Evolutionary conservation across 2,113 vertebrate genomes (phyloP), one percentile per base, ranked within the genome.

Genomic region (Entomyzon cyanotis): DNA sequence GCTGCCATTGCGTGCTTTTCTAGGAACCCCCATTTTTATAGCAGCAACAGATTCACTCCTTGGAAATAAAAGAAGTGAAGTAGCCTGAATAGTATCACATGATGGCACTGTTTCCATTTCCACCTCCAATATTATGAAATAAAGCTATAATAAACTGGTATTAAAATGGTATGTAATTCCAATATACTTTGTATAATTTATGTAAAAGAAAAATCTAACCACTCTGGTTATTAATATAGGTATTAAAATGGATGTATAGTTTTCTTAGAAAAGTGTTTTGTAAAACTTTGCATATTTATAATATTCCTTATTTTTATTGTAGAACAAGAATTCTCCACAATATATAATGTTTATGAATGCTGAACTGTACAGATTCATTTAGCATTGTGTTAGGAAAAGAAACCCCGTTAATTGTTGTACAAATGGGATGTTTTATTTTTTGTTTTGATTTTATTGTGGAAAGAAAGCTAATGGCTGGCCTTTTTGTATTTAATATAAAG

Each of bases 71-170:
- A 97, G 91, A 97, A 98, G 97, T 98, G 97, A 99, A 98, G 98
- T 98, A 98, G 98, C 98, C 98, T 99, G 97, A 97, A 98, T 99
- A 98, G 98, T 98, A 99, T 99, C 99, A 99, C 99, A 99, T 99
- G 99, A 99, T 99, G 99, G 99, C 99, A 99, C 98, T 99, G 99
- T 99, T 99, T 99, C 99, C 99, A 99, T 99, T 98, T 98, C 98
- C 98, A 98, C 97, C 97, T 97, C 94, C 96, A 97, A 94, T 97
- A 97, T 98, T 98, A 98, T 97, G 97, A 98, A 98, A 98, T 97
- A 97, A 96, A 98, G 96, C 97, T 97, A 96, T 97, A 97, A 98
- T 97, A 98, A 98, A 98, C 96, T 96, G 94, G 97, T 94, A 98
- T 97, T 97, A 96, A 97, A 97, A 97, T 96, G 94, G 94, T 94